phyloP scores from a whole-genome alignment of 1,140 invertebrate genomes.

The Anastrepha ludens region DNA sequence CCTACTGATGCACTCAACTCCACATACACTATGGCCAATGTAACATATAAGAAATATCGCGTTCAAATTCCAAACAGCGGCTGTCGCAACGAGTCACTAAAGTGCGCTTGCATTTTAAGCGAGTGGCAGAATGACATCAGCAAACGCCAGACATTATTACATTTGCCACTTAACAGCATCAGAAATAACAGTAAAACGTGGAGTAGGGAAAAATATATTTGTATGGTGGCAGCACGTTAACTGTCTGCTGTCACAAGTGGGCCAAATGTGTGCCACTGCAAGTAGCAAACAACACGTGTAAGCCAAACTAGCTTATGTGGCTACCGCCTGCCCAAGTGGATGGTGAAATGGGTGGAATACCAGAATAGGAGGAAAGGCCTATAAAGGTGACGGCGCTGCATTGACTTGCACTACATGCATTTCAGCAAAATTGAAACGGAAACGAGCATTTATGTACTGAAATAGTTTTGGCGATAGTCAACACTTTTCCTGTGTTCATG shows the following conservation, averaged over 20 bases:
- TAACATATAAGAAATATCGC: background rate
- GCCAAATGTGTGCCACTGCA: slow-evolving; percentile 27
- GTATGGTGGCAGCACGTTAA: slow-evolving; percentile 7
- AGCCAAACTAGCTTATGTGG: background rate
- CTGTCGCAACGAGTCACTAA: slow-evolving; percentile 24
- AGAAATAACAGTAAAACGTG: background rate
- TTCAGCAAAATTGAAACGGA: slow-evolving; percentile 37
- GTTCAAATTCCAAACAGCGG: slow-evolving; percentile 26
- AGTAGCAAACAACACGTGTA: background rate
- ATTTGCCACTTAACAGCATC: slow-evolving; percentile 12
- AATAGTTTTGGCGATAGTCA: slow-evolving; percentile 37
- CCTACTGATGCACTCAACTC: background rate
- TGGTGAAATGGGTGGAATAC: no score
- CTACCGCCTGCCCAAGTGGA: no score
- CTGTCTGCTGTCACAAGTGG: slow-evolving; percentile 9
- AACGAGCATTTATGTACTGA: slow-evolving; percentile 36
- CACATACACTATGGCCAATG: background rate
- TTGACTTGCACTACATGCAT: background rate
- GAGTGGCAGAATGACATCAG: slow-evolving; percentile 35
- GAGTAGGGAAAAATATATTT: background rate
- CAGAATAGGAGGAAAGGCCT: background rate
- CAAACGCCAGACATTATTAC: slow-evolving; percentile 39
- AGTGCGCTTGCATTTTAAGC: slow-evolving; percentile 32
- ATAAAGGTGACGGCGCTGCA: background rate
- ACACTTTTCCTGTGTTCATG: slow-evolving; percentile 11